Percentiles rank a stretch among this genome's conserved stretches.
These are phyloP conservation scores for Seira musarum DNA, from an alignment of 2,888 invertebrate species.

Conservation along the genomic window DNA sequence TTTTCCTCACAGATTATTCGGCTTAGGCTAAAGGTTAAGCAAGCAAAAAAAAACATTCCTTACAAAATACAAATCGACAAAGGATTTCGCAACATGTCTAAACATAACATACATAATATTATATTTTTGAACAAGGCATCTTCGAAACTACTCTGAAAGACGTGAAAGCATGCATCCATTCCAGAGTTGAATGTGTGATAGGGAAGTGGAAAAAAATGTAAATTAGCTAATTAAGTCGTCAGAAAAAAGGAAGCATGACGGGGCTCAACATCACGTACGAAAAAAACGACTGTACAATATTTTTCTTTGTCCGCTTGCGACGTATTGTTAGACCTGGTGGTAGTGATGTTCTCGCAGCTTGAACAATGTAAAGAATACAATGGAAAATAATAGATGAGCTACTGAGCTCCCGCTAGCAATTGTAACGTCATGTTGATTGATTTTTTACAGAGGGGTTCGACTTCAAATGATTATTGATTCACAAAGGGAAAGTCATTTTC, in stretches of 20 bases:
- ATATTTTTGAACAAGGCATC: neutral
- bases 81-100: too few species aligned
- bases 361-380: neutral
- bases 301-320: neutral
- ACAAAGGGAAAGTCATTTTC: conserved; percentile 2
- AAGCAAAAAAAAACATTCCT: too few species aligned
- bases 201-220: neutral
- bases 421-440: conserved; percentile 7
- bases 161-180: neutral
- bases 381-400: neutral
- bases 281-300: neutral
- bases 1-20: too few species aligned
- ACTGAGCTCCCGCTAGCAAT: neutral
- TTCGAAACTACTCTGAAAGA: neutral
- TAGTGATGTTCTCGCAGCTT: neutral
- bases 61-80: too few species aligned
- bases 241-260: neutral
- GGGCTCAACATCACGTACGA: neutral
- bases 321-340: neutral
- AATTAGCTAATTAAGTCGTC: conserved; percentile 13
- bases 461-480: conserved; percentile 1
- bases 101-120: neutral
- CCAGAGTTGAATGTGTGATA: neutral
- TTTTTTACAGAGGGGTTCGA: neutral
- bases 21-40: too few species aligned